Percentiles rank a stretch among this genome's conserved stretches.
phyloP scores from a whole-genome alignment of 2,113 vertebrate genomes.

The Xerus inauris region DNA sequence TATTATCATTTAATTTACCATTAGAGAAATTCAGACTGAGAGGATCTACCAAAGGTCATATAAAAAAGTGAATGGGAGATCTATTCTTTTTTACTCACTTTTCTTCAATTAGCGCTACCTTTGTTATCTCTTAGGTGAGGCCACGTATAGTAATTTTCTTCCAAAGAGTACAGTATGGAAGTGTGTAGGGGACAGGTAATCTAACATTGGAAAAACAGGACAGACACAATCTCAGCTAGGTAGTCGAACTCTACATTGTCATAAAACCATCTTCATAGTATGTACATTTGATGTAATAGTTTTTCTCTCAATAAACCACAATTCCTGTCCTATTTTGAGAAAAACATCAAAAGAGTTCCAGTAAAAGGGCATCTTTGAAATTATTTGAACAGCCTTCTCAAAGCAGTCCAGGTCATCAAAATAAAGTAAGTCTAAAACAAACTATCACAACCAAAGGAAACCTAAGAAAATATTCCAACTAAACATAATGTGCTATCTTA shows the following conservation, averaged over 20 bases:
- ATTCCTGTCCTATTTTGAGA: neutral
- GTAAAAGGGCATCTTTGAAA: neutral
- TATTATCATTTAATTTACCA: too few relatives aligned
- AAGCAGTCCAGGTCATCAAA: slow-evolving; percentile 8
- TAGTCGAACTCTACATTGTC: neutral
- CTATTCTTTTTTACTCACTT: too few relatives aligned
- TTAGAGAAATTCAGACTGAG: too few relatives aligned
- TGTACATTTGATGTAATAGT: neutral
- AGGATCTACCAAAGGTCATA: too few relatives aligned
- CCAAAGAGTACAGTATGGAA: neutral
- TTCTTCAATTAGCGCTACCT: too few relatives aligned
- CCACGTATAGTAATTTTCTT: neutral
- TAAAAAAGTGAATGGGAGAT: too few relatives aligned
- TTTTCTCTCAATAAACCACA: neutral
- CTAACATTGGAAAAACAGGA: neutral
- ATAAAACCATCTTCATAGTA: neutral
- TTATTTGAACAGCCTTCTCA: neutral
- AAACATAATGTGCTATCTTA: neutral
- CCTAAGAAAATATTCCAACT: neutral
- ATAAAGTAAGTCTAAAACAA: neutral
- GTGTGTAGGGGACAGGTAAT: neutral
- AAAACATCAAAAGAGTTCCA: slow-evolving; percentile 16
- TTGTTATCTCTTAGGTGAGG: neutral
- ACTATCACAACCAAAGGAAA: neutral
- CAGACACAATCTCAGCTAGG: neutral